Evolutionary conservation across 2,888 invertebrate genomes (phyloP).

Genomic region (Eustalomyia histrio): DNA sequence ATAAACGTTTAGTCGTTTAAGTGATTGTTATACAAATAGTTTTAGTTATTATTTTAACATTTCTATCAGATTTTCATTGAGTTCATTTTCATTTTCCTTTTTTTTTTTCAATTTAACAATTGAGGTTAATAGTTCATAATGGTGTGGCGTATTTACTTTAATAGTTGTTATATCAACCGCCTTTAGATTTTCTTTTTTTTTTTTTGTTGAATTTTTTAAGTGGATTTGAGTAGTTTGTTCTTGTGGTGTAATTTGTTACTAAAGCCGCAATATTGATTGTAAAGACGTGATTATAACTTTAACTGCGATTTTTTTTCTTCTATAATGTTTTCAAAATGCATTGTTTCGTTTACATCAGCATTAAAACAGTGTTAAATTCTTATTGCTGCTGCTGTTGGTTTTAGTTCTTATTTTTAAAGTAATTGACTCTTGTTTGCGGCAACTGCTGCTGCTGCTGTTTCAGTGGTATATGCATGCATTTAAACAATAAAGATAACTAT

Average conservation of each 20-base stretch:
- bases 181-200: not conserved
- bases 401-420: constrained; percentile 12
- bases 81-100: not conserved
- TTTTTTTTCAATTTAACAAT: constrained; percentile 31
- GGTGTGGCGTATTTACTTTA: constrained; percentile 29
- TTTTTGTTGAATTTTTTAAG: not conserved
- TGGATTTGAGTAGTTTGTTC: not conserved
- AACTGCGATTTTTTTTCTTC: constrained; percentile 15
- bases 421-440: constrained; percentile 23
- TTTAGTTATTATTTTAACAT: not conserved
- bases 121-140: constrained; percentile 64
- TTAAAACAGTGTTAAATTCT: constrained; percentile 7
- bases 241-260: constrained; percentile 1
- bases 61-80: not conserved
- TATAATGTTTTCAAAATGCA: not conserved
- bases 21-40: not conserved
- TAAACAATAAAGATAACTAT: constrained; percentile 64
- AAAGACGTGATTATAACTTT: constrained; percentile 42
- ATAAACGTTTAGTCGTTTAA: not conserved
- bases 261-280: constrained; percentile 50
- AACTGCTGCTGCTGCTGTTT: constrained; percentile 8
- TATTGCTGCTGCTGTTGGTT: constrained; percentile 27
- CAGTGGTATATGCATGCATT: constrained; percentile 41
- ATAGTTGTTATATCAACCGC: constrained; percentile 35
- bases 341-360: not conserved